Percentiles rank a stretch among this genome's conserved stretches.
Conservation (phyloP, 2,113 vertebrate species). For the Phrynocephalus versicolor region DNA sequence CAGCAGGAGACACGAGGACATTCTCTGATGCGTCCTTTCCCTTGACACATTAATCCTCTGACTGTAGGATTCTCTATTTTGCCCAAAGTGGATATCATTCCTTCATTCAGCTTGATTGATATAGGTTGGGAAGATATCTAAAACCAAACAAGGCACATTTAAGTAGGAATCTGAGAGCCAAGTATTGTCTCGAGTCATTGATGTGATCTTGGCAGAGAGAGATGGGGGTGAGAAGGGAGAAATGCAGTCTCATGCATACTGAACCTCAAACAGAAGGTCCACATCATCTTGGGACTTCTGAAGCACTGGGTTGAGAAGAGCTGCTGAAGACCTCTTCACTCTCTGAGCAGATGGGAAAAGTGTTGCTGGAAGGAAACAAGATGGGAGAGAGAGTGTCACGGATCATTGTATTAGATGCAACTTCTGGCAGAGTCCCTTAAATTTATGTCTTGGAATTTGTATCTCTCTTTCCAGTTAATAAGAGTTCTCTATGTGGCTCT, state of each 20-base stretch:
- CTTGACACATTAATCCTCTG: background rate
- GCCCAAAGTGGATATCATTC: background rate
- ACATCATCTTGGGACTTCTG: constrained; percentile 85
- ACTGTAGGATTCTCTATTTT: background rate
- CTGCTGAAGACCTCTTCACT: constrained; percentile 78
- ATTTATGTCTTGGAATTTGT: no score
- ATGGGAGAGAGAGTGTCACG: background rate
- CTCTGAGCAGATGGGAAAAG: constrained; percentile 86
- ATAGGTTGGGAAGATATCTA: background rate
- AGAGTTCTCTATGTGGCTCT: no score
- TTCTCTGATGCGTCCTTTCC: background rate
- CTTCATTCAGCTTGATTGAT: background rate
- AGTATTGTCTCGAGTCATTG: background rate
- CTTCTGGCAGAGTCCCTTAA: no score
- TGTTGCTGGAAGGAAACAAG: constrained; percentile 54
- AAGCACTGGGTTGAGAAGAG: constrained; percentile 82
- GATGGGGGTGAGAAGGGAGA: no score
- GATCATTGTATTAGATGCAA: no score
- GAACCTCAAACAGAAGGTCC: constrained; percentile 90
- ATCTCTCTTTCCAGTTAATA: no score
- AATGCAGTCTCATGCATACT: constrained; percentile 32
- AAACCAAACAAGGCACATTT: background rate
- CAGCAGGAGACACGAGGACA: background rate
- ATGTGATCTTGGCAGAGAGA: background rate
- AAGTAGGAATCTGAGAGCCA: background rate